Base-by-base conservation (phyloP, 2,113 vertebrate genomes). In the Prolemur simus region DNA sequence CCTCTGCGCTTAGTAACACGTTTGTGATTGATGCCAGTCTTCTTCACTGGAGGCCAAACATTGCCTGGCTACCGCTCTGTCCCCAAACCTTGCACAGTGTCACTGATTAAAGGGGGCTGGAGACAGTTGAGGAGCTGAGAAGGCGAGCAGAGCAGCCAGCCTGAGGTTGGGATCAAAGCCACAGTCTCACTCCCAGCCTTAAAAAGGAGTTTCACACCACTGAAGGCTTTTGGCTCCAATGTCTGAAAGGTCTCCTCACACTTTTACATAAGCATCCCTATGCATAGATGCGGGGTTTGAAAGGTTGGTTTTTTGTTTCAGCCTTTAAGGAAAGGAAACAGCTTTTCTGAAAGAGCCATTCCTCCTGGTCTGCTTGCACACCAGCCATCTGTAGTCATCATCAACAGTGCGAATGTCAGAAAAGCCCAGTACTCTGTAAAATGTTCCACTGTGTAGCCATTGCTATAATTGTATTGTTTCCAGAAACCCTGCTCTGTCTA, bases 251-350 rank as follows among this genome's bases (percentile, higher is more conserved):
- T 74, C 90, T 96, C 85, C n/a, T n/a, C 49, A 69, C 56, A 64
- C 91, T 91, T 92, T 86, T 78, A 63, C 93, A 18, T 89, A 87
- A 42, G 81, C 60, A 42, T 96, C 54, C 39, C 63, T 29, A 0
- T 87, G 6, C 42, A 39, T 68, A 93, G 96, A 93, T 60, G 89
- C 91, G 47, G 84, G 63, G 56, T 92, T n/a, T 42, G 76, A 69
- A 96, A 96, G 63, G 52, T 17, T 84, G 34, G 7, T 58, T 89
- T 96, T 92, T 83, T 64, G 69, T 92, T 77, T 87, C 34, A 42
- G 39, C 45, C 76, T 81, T 93, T 95, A 64, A 85, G 89, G 37
- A 96, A 80, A 96, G 80, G 94, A 96, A 91, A 87, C 29, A 15
- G 63, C 60, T 58, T 96, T 81, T 87, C 60, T 82, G 37, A 96